Evolutionary conservation across 2,888 invertebrate species (phyloP), one percentile per base, ranked within the genome.

Genomic region (Eristalinus sepulchralis): DNA sequence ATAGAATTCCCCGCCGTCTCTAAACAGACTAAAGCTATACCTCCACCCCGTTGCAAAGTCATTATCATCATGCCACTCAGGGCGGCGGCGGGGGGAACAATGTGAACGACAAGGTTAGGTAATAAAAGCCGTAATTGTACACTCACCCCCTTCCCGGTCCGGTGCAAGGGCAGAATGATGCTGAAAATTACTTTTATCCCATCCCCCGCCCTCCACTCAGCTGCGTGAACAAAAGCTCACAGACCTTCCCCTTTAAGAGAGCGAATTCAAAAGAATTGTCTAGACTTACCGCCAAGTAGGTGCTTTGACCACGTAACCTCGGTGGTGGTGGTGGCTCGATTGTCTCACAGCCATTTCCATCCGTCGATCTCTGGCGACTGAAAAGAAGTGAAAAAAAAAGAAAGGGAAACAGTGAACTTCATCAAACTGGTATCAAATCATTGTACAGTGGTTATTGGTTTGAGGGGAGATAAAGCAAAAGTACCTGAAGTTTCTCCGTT

Each of bases 251-350:
- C 39, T 27, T 34, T 17, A 66, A 17, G 31, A 10, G 55, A 64
- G 57, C 36, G 13, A 57, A 66, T 53, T 60, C 53, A 77, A 71
- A 86, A 66, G 75, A 79, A 62, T 73, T 75, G 83, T 86, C 83
- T 83, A 86, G 86, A 90, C 90, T 90, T 88, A 90, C 90, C 89
- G 89, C 90, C 68, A 90, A 89, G 83, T 90, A 90, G 88, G 90
- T 90, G 89, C 90, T 90, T 88, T 90, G 90, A 59, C 90, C 90
- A 63, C 90, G 89, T 79, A 90, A 80, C 80, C 90, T 89, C 13
- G 90, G 89, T 22, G 90, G 89, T 60, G 89, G 90, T 72, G 88
- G 90, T 33, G 89, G 88, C 80, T 89, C 89, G 1, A 24, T 63
- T 86, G 78, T 79, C 63, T 83, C 86, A 20, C 75, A 82, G 64